Percentiles rank a stretch among this genome's conserved stretches.
Evolutionary conservation across 2,797 vertebrate species (phyloP).

Genomic region (Hydrocynus forskahlii): DNA sequence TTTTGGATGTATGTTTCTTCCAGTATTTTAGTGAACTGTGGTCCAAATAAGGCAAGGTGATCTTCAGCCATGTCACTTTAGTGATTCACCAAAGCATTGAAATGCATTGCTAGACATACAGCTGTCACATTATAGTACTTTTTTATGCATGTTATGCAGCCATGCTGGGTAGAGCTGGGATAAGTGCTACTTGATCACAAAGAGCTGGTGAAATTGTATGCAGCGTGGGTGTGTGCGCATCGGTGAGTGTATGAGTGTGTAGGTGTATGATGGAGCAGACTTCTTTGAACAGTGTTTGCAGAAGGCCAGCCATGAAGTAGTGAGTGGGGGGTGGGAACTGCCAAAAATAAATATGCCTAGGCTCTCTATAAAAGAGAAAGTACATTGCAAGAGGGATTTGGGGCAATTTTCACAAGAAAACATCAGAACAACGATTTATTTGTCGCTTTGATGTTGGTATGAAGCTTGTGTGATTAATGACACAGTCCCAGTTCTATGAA

Average conservation of each 20-base stretch:
- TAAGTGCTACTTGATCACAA: constrained; percentile 21
- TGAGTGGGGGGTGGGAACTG: not conserved
- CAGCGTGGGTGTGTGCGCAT: constrained; percentile 18
- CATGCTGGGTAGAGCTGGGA: not conserved
- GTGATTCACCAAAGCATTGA: not conserved
- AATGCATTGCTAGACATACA: not conserved
- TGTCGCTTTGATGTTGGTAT: constrained; percentile 7
- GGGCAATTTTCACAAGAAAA: constrained; percentile 4
- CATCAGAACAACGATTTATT: not conserved
- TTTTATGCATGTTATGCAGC: not conserved
- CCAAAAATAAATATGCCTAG: constrained; percentile 16
- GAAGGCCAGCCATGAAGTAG: constrained; percentile 22
- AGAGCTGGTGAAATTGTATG: not conserved
- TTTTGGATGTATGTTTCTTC: no score
- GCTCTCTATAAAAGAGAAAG: constrained; percentile 1
- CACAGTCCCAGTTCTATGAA: not conserved
- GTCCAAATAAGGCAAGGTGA: not conserved
- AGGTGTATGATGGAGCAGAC: constrained; percentile 26
- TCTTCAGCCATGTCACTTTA: not conserved
- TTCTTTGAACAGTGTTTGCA: constrained; percentile 23
- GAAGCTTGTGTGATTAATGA: not conserved
- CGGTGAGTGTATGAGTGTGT: constrained; percentile 23
- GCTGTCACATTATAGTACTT: not conserved
- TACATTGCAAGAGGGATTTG: not conserved
- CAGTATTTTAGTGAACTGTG: no score